Percentiles rank a stretch among this genome's conserved stretches.
phyloP scores from a whole-genome alignment of 2,888 invertebrate genomes.

The Acheta domesticus region DNA sequence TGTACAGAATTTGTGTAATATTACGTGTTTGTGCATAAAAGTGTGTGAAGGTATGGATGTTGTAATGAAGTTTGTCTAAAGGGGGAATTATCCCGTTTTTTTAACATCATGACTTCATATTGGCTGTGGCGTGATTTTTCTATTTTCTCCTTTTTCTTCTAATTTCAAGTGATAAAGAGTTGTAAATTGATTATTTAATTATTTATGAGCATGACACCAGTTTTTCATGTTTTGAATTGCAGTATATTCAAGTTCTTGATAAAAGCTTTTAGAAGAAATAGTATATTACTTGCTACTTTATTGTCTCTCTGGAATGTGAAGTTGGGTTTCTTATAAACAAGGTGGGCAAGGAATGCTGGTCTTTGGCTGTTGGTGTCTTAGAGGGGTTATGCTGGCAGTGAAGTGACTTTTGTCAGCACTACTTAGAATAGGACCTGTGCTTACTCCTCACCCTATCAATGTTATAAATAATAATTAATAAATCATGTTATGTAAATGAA shows the following conservation, averaged over 20 bases:
- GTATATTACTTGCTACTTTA: no score
- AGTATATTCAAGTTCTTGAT: no score
- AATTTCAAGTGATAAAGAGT: neutral
- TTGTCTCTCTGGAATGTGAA: no score
- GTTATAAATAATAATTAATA: neutral
- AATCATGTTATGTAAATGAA: conserved; percentile 3
- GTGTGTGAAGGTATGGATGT: neutral
- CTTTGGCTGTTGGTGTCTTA: no score
- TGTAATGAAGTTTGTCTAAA: neutral
- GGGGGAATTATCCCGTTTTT: neutral
- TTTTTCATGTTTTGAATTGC: neutral
- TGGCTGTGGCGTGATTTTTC: neutral
- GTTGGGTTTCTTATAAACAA: no score
- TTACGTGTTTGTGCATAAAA: neutral
- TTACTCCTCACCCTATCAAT: neutral
- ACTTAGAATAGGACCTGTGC: neutral
- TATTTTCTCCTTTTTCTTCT: neutral
- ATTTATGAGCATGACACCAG: neutral
- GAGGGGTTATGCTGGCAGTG: no score
- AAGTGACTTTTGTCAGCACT: no score
- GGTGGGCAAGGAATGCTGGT: no score
- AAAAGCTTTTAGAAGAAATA: no score
- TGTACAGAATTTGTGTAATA: conserved; percentile 7
- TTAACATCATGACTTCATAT: neutral
- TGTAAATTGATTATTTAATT: neutral